These are phyloP conservation scores for Microcebus lehilahytsara DNA, from an alignment of 2,113 vertebrate species.

Conservation along the genomic window DNA sequence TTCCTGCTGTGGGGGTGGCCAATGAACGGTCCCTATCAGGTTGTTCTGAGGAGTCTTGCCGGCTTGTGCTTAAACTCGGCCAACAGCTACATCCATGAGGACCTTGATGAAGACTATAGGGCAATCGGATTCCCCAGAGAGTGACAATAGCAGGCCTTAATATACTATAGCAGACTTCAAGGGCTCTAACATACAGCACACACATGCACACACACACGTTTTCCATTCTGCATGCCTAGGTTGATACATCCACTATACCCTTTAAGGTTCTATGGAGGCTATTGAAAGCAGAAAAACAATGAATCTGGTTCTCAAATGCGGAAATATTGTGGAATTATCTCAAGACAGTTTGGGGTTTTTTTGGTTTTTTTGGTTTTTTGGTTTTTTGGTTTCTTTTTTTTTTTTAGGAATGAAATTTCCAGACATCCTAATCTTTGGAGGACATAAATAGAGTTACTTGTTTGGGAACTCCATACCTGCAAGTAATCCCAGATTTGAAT, in stretches of 20 bases:
- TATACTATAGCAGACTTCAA: not conserved
- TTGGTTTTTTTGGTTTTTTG: too few species aligned
- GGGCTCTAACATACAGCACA: not conserved
- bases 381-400: too few species aligned
- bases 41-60: not conserved
- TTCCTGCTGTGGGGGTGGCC: not conserved
- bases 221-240: not conserved
- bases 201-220: rapidly evolving
- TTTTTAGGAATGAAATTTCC: not conserved
- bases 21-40: not conserved
- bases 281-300: not conserved
- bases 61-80: not conserved
- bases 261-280: not conserved
- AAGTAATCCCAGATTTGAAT: not conserved
- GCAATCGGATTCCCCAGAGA: not conserved
- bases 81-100: not conserved
- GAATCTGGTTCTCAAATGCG: not conserved
- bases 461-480: not conserved
- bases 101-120: not conserved
- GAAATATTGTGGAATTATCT: not conserved
- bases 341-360: not conserved
- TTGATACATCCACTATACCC: not conserved
- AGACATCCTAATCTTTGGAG: not conserved
- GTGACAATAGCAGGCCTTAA: not conserved
- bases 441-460: not conserved